Conservation (phyloP, 2,797 vertebrate species). For the Coregonus suidteri region DNA sequence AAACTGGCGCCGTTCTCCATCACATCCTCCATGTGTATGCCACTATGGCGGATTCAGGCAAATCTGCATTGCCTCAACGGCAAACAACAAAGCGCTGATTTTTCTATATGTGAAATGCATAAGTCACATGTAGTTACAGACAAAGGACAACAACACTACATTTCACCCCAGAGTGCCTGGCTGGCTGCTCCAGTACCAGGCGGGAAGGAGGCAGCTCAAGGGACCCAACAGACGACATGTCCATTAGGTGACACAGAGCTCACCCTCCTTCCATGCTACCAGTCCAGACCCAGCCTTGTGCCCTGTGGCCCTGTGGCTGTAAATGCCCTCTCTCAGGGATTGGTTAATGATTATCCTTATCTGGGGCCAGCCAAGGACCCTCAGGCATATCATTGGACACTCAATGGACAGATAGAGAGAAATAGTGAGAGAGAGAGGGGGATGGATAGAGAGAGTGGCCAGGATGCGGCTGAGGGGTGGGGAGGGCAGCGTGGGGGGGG, state of each 20-base stretch:
- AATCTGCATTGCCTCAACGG: neutral
- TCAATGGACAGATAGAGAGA: neutral
- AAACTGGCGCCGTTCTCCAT: neutral
- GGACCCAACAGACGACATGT: constrained; percentile 59
- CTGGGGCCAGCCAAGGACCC: constrained; percentile 70
- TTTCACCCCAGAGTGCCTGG: neutral
- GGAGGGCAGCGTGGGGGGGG: constrained; percentile 80
- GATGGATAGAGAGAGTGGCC: constrained; percentile 71
- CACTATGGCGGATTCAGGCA: neutral
- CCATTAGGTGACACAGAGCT: constrained; percentile 81
- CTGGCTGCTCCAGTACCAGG: constrained; percentile 69
- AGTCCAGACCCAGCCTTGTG: constrained; percentile 53
- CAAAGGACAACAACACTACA: neutral
- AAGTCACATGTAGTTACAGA: too few species aligned
- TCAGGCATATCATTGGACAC: constrained; percentile 51
- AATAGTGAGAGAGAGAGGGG: constrained; percentile 17
- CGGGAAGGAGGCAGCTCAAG: constrained; percentile 63
- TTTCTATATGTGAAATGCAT: too few species aligned
- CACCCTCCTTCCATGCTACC: constrained; percentile 59
- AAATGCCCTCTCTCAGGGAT: constrained; percentile 82
- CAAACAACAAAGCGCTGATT: neutral
- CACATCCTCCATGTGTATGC: neutral
- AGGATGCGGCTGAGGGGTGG: constrained; percentile 74
- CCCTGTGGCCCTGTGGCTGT: constrained; percentile 69
- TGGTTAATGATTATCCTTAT: constrained; percentile 90